Base-by-base conservation (phyloP, 2,113 vertebrate genomes). In the Isichthys henryi region DNA sequence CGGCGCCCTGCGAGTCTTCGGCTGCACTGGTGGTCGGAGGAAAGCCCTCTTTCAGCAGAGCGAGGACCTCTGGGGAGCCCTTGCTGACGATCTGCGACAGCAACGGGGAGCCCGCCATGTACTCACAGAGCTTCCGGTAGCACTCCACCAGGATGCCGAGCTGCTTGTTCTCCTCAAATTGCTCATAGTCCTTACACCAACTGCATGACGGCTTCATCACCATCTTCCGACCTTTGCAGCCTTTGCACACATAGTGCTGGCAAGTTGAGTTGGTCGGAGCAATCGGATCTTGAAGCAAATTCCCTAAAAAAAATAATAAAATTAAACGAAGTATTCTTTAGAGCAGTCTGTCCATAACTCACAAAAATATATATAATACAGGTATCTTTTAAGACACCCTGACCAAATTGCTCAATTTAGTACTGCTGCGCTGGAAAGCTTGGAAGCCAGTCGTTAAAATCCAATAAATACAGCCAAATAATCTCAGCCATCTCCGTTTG, bases 211-310 rank as follows among this genome's bases (percentile, higher is more conserved):
- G 96, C 93, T 97, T 98, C 95, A 98, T 95, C 95, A 96, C 96
- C 98, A 98, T 98, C 95, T 98, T 98, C 94, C 98, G 97, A 92
- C 98, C 98, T 96, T 98, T 98, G 91, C 98, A 99, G 87, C 93
- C 95, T 94, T 96, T 96, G 95, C 98, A 99, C 91, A 99, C 97
- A 93, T 97, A 98, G 94, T 99, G 98, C 94, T 98, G 97, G 93
- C 98, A 99, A 53, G 97, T 97, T 88, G 97, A 97, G 92, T 98
- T 97, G 92, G 96, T 96, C 5, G 97, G 97, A 93, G 97, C 97
- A 88, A 99, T 96, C 21, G 98, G 98, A 93, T 99, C 97, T 95
- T 98, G 97, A 21, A 99, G 97, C 92, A 99, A 95, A 94, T 99
- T 97, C 93, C 98, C 98, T 99, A 91, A 27, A 45, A 92, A 10